Evolutionary conservation across 92 coral and sea anemone genomes (phyloP).

Genomic region (Porites divaricata): DNA sequence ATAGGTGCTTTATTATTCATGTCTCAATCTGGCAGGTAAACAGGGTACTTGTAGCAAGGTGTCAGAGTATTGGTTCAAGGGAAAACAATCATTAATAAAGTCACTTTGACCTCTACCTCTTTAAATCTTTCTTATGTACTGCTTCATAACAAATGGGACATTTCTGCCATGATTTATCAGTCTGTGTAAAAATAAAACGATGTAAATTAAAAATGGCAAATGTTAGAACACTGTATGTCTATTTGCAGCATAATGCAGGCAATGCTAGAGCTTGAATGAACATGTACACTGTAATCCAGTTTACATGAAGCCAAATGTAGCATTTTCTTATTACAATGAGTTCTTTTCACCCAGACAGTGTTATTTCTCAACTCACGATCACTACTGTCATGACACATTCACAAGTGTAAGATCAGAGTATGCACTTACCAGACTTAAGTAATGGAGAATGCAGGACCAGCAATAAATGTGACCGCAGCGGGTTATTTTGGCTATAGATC

Average conservation of each 20-base stretch:
- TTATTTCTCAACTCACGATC: too few species aligned
- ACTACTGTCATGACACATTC: too few species aligned
- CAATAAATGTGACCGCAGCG: conserved; percentile 99
- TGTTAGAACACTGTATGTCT: too few species aligned
- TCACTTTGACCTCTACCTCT: conserved; percentile 64
- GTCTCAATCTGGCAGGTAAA: too few species aligned
- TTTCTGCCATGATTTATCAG: conserved; percentile 91
- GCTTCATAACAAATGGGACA: conserved; percentile 97
- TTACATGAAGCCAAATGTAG: neutral
- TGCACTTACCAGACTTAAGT: conserved; percentile 88
- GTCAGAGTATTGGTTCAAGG: too few species aligned
- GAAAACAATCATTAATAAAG: too few species aligned
- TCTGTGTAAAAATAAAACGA: conserved; percentile 53
- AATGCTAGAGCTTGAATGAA: neutral
- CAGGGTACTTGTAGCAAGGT: too few species aligned
- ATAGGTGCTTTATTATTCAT: too few species aligned
- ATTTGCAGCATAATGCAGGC: too few species aligned
- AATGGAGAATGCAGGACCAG: conserved; percentile 97
- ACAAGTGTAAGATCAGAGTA: neutral
- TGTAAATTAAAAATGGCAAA: neutral
- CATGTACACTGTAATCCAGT: neutral
- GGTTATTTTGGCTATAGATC: conserved; percentile 81
- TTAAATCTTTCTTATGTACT: conserved; percentile 80
- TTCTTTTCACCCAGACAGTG: too few species aligned
- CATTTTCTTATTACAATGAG: too few species aligned